phyloP scores from a whole-genome alignment of 2,888 invertebrate genomes.

The Hybos culiciformis region DNA sequence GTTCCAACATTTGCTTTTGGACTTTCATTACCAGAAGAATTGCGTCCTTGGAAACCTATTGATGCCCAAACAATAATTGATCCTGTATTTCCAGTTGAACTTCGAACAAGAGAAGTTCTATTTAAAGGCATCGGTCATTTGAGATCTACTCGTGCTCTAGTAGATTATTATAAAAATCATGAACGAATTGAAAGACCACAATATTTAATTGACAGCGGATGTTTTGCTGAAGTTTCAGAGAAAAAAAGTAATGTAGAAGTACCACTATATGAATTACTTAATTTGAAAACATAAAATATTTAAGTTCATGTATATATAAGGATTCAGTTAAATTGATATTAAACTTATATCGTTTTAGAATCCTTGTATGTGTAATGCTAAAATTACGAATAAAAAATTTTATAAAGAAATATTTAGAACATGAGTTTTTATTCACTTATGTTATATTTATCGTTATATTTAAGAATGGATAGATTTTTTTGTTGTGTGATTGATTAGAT shows the following conservation, averaged over 20 bases:
- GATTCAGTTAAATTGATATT: too few relatives aligned
- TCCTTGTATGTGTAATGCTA: too few relatives aligned
- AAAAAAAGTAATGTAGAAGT: constrained; percentile 15
- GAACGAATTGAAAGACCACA: constrained; percentile 24
- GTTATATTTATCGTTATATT: too few relatives aligned
- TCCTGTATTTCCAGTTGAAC: constrained; percentile 28
- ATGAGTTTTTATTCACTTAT: too few relatives aligned
- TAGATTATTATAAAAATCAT: constrained; percentile 26
- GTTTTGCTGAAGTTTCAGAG: constrained; percentile 22
- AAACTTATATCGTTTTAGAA: too few relatives aligned
- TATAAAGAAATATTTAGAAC: too few relatives aligned
- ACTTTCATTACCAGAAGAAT: constrained; percentile 26
- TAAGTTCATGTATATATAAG: too few relatives aligned
- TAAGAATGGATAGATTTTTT: too few relatives aligned
- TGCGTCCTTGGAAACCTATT: constrained; percentile 23
- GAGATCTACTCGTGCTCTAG: constrained; percentile 26
- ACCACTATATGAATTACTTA: constrained; percentile 29
- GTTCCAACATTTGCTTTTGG: constrained; percentile 29
- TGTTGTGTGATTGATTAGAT: too few relatives aligned
- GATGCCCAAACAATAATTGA: constrained; percentile 22
- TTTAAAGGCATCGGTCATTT: constrained; percentile 34
- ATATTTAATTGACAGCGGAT: constrained; percentile 25
- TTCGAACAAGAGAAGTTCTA: constrained; percentile 26
- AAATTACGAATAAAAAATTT: too few relatives aligned
- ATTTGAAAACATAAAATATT: too few relatives aligned